Evolutionary conservation across 1,140 invertebrate species (phyloP).

Genomic region (Pogonomyrmex californicus): DNA sequence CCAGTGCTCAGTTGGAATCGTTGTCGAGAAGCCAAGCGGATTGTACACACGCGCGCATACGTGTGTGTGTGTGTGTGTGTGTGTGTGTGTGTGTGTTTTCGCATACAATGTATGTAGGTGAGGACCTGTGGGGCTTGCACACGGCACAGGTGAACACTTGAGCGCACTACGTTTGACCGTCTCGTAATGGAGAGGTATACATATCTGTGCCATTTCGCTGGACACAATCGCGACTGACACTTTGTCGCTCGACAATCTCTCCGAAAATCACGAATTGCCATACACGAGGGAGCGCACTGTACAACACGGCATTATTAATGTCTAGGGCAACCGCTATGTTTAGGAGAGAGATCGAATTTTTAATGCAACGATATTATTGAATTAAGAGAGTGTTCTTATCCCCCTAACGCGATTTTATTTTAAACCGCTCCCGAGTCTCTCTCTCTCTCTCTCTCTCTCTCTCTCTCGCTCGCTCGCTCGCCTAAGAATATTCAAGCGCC

Average conservation of each 20-base stretch:
- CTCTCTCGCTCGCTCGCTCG: too few species aligned
- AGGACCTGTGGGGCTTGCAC: constrained; percentile 22
- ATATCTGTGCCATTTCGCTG: constrained; percentile 41
- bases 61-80: neutral
- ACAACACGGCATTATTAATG: neutral
- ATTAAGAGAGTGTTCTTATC: neutral
- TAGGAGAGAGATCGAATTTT: constrained; percentile 13
- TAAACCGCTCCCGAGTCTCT: neutral
- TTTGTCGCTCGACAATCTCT: constrained; percentile 20
- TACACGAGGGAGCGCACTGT: neutral
- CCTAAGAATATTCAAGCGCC: neutral
- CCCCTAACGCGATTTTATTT: constrained; percentile 3
- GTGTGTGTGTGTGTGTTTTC: neutral
- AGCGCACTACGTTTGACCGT: constrained; percentile 43
- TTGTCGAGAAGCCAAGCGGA: constrained; percentile 29
- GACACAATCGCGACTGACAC: constrained; percentile 36
- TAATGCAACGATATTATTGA: neutral
- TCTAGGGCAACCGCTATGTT: neutral
- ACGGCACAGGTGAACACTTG: constrained; percentile 49
- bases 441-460: too few species aligned
- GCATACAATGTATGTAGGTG: neutral
- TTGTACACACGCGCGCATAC: neutral
- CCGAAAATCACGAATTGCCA: constrained; percentile 9
- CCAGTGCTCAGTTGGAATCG: constrained; percentile 33
- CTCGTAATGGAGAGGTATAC: constrained; percentile 44